Evolutionary conservation across 2,888 invertebrate species (phyloP).

Genomic region (Trissolcus brochymenae): DNA sequence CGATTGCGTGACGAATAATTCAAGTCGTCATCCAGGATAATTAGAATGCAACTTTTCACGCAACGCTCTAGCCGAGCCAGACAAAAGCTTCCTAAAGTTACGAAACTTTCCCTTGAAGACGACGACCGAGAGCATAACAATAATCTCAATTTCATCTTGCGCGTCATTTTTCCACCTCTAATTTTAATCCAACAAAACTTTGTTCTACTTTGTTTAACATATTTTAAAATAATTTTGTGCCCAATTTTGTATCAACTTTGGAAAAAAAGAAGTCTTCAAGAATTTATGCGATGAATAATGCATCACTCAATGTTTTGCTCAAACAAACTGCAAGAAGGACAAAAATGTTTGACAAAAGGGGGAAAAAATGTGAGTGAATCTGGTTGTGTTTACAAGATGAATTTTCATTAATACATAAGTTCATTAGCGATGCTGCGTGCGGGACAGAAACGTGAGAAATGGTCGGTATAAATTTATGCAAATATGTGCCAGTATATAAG

Average conservation of each 20-base stretch:
- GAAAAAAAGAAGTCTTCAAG: too few species aligned
- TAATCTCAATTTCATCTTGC: constrained; percentile 35
- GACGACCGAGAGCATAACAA: constrained; percentile 22
- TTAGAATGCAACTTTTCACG: constrained; percentile 30
- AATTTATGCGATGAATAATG: too few species aligned
- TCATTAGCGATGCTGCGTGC: constrained; percentile 18
- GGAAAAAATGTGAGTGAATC: too few species aligned
- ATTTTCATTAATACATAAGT: neutral
- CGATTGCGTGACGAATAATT: constrained; percentile 13
- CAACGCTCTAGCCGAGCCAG: constrained; percentile 24
- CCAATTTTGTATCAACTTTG: too few species aligned
- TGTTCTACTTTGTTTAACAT: too few species aligned
- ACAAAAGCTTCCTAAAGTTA: constrained; percentile 50
- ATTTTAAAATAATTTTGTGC: too few species aligned
- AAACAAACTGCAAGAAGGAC: too few species aligned
- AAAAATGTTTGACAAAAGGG: neutral
- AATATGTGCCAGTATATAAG: constrained; percentile 36
- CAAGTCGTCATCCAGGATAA: constrained; percentile 10
- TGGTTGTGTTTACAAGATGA: neutral
- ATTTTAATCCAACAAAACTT: neutral
- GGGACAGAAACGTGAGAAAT: constrained; percentile 40
- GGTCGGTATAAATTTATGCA: constrained; percentile 44
- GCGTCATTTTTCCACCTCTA: constrained; percentile 11
- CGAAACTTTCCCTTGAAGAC: constrained; percentile 48
- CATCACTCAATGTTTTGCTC: too few species aligned